Base-by-base conservation (phyloP, 2,888 invertebrate genomes). In the Cephus sareptanus region DNA sequence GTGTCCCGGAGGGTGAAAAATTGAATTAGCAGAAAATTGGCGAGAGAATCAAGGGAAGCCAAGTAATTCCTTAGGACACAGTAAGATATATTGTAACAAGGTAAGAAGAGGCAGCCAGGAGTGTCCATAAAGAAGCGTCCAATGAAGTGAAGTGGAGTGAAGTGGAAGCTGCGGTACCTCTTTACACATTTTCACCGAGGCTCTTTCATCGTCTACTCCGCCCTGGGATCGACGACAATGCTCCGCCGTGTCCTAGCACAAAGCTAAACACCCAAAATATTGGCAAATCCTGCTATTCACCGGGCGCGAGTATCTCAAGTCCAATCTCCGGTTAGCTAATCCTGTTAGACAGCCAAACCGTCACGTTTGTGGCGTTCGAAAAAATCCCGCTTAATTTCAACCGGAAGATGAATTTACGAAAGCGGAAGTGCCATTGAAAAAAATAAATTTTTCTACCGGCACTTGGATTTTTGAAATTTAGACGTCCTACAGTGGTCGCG, bases 191-290 rank as follows among this genome's bases (percentile, higher is more conserved):
- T 56, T 56, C 40, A 56, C 23, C 40, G 23, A 9, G 40, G 40
- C 40, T 23, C 40, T 56, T 56, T 56, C 40, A 56, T 56, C 71
- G 11, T 71, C 71, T 34, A 71, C 71, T 31, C 71, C 71, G 31
- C 71, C 71, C 71, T 71, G 31, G 71, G 30, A 34, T 71, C 30
- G n/a, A 69, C 73, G 56, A 78, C 78, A 78, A 78, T 76, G 68
- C 34, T 11, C 12, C 11, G 30, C 71, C 30, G 71, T 83, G 82
- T 83, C 83, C 81, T 73, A 81, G 79, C 81, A 87, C 86, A 90
- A 90, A 88, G 87, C 90, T 88, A 90, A 90, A 90, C 86, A 90
- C 86, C 87, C 88, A 90, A 90, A 90, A 90, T 90, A 90, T 90
- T 90, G 89, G 87, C 84, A 85, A 80, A 89, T 78, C 78, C 78